phyloP scores from a whole-genome alignment of 2,113 vertebrate species.

The Terrapene triunguis region DNA sequence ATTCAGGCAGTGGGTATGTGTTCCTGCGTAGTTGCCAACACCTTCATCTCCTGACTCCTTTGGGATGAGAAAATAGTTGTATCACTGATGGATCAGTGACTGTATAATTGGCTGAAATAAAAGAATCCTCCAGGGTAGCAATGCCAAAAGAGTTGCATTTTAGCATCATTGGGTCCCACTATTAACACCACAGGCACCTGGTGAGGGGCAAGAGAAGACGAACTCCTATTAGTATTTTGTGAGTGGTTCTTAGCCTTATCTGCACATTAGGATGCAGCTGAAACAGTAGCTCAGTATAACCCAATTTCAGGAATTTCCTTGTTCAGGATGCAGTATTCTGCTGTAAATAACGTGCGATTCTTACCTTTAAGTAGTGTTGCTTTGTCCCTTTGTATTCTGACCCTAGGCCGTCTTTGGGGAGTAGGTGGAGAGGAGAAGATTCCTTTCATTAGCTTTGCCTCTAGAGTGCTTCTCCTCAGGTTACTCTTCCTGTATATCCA shows the following conservation, averaged over 20 bases:
- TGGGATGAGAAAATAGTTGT: neutral
- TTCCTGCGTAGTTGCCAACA: neutral
- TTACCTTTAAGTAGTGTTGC: neutral
- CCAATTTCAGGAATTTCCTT: neutral
- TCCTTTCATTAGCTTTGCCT: neutral
- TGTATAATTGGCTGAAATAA: neutral
- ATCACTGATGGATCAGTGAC: neutral
- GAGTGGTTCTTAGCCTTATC: neutral
- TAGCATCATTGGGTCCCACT: neutral
- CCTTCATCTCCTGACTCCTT: neutral
- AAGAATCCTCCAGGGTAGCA: neutral
- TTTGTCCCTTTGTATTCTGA: neutral
- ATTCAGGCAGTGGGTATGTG: neutral
- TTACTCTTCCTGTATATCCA: neutral
- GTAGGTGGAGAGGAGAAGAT: neutral
- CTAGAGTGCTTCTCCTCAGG: neutral
- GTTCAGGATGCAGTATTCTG: neutral
- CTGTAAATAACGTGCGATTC: neutral
- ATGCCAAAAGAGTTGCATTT: neutral
- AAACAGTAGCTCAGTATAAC: neutral
- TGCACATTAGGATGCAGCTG: neutral
- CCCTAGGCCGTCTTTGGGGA: neutral
- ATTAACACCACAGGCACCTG: neutral
- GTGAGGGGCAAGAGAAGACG: neutral
- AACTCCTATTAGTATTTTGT: fast-evolving